Conservation (phyloP, 1,140 invertebrate genomes). For the Sycophila sp. region DNA sequence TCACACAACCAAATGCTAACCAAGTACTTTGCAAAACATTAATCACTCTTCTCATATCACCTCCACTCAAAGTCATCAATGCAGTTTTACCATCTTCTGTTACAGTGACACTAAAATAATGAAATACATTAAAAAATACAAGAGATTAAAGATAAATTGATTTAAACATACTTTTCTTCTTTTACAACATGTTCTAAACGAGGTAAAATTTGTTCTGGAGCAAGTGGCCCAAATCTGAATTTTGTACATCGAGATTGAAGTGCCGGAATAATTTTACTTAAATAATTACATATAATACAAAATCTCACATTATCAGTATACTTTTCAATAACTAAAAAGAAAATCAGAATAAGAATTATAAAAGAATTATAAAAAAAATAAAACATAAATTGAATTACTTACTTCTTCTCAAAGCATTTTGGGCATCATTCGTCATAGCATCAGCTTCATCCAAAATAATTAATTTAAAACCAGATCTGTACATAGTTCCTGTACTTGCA, state of each 20-base stretch:
- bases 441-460: slow-evolving; percentile 99
- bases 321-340: slow-evolving; percentile 92
- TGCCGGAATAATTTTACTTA: slow-evolving; percentile 98
- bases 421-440: slow-evolving; percentile 99
- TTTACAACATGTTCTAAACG: slow-evolving; percentile 87
- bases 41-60: slow-evolving; percentile 98
- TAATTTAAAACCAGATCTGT: slow-evolving; percentile 93
- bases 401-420: slow-evolving; percentile 97
- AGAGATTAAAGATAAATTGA: slow-evolving; percentile 9
- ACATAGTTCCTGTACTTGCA: slow-evolving; percentile 96
- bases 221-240: slow-evolving; percentile 95
- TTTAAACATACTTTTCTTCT: slow-evolving; percentile 80
- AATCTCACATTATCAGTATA: slow-evolving; percentile 98
- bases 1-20: slow-evolving; percentile 87
- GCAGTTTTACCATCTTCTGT: slow-evolving; percentile 92
- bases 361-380: slow-evolving; percentile 12
- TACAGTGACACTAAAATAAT: slow-evolving; percentile 79
- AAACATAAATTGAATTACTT: slow-evolving; percentile 54
- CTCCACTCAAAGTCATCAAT: slow-evolving; percentile 86
- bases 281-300: slow-evolving; percentile 98
- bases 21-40: slow-evolving; percentile 94
- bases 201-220: slow-evolving; percentile 87
- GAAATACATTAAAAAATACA: slow-evolving; percentile 13
- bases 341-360: slow-evolving; percentile 22
- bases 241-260: slow-evolving; percentile 97